These are phyloP conservation scores for Ctenicera cuprea DNA, from an alignment of 2,888 invertebrate genomes.

Conservation along the genomic window DNA sequence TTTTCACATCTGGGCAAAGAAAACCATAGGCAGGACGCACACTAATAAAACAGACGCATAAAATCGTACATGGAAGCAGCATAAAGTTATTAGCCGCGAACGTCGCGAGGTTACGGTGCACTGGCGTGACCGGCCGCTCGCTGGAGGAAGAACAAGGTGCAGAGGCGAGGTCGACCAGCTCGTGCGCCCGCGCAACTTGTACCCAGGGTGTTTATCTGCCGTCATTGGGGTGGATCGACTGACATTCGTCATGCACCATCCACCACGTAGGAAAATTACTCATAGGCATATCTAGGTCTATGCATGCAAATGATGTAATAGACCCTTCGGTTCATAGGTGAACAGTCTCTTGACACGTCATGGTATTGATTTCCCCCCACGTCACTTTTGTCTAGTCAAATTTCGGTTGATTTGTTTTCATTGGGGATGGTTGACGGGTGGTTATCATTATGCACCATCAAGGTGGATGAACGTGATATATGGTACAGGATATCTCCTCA, in stretches of 20 bases:
- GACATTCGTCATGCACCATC: conserved; percentile 54
- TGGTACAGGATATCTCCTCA: conserved; percentile 20
- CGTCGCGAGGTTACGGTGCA: conserved; percentile 51
- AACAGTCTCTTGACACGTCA: background rate
- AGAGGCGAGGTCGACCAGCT: conserved; percentile 57
- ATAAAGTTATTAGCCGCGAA: conserved; percentile 40
- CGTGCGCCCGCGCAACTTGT: conserved; percentile 57
- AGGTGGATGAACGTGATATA: background rate
- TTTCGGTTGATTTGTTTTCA: background rate
- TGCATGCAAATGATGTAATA: background rate
- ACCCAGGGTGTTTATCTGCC: conserved; percentile 55
- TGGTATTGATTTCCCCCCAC: background rate
- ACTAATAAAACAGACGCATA: conserved; percentile 5
- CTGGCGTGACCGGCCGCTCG: conserved; percentile 57
- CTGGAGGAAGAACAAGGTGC: conserved; percentile 56
- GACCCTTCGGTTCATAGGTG: background rate
- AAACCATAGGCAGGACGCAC: background rate
- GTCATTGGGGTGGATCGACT: conserved; percentile 56
- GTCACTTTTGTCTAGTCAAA: background rate
- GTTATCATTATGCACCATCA: background rate
- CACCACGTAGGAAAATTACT: conserved; percentile 32
- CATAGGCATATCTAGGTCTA: background rate
- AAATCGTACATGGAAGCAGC: conserved; percentile 22
- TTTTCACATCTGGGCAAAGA: conserved; percentile 13
- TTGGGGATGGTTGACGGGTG: background rate